Conservation (phyloP, 2,888 invertebrate genomes). For the Scaptomyza caliginosa region DNA sequence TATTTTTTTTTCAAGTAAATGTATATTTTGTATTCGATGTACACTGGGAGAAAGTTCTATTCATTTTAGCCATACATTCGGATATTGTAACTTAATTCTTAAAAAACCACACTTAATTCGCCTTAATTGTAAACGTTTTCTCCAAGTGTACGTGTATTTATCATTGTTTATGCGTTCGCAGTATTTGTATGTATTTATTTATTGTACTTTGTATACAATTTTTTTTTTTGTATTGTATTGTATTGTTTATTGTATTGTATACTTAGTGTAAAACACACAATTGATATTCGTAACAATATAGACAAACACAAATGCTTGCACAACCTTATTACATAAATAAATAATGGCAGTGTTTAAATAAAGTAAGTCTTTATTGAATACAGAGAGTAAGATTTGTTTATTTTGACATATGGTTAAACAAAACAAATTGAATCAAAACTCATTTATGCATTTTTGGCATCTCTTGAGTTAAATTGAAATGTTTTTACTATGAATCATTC, state of each 20-base stretch:
- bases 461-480: neutral
- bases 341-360: slow-evolving; percentile 4
- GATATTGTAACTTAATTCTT: too few relatives aligned
- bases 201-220: neutral
- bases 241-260: neutral
- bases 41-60: neutral
- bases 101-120: neutral
- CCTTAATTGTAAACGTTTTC: neutral
- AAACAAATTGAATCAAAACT: neutral
- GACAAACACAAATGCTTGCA: neutral
- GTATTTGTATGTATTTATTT: slow-evolving; percentile 13
- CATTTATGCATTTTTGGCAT: neutral
- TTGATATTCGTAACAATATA: slow-evolving; percentile 19
- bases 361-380: neutral
- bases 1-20: neutral
- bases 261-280: neutral
- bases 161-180: neutral
- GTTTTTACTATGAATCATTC: slow-evolving; percentile 2
- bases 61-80: too few relatives aligned
- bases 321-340: slow-evolving; percentile 1
- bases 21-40: neutral
- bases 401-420: neutral
- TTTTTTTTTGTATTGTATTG: too few relatives aligned
- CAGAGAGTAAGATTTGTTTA: neutral
- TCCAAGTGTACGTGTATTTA: slow-evolving; percentile 7